Conservation (phyloP, 2,113 vertebrate species). For the Syngnathus scovelli region DNA sequence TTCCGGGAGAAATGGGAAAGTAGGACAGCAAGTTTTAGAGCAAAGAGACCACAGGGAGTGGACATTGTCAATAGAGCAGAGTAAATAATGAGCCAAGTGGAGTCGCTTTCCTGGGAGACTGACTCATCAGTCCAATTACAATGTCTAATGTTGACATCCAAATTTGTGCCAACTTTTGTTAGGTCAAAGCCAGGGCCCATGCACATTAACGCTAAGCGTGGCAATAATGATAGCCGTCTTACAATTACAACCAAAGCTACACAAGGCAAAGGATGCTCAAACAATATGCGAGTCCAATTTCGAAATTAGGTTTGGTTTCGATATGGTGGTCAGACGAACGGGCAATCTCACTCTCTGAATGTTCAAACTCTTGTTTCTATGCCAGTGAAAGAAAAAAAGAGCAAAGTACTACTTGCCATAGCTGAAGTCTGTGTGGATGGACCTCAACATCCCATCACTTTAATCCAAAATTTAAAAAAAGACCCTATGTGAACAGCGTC, state of each 20-base stretch:
- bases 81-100: conserved; percentile 47
- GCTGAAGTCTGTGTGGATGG: background rate
- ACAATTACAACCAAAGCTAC: background rate
- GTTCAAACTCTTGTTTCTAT: too few species aligned
- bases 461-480: background rate
- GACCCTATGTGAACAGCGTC: background rate
- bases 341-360: too few species aligned
- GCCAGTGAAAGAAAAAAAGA: too few species aligned
- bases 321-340: too few species aligned
- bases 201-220: background rate
- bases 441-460: background rate
- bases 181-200: background rate
- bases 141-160: conserved; percentile 15
- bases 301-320: too few species aligned
- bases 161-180: conserved; percentile 7
- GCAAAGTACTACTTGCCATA: background rate
- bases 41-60: conserved; percentile 28
- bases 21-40: conserved; percentile 25
- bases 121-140: conserved; percentile 22
- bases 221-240: background rate
- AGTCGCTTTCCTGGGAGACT: conserved; percentile 23
- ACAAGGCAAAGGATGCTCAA: background rate
- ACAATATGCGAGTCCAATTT: too few species aligned
- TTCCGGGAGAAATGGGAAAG: conserved; percentile 19
- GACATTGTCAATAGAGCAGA: conserved; percentile 49